Evolutionary conservation across 1,140 invertebrate genomes (phyloP).

Genomic region (Cydia pomonella): DNA sequence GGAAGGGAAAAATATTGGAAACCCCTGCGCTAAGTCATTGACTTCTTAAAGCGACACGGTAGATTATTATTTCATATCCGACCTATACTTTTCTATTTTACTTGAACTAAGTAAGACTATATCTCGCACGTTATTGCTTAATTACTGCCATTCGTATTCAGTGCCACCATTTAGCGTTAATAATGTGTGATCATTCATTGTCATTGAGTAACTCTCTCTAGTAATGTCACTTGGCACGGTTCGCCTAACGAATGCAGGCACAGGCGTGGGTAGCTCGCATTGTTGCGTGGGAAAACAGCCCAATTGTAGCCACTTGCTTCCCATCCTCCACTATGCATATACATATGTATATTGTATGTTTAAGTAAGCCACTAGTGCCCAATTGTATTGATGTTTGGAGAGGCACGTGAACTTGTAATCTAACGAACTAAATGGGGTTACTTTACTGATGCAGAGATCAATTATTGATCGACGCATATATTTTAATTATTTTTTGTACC

Average conservation of each 20-base stretch:
- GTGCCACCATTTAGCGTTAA: conserved; percentile 16
- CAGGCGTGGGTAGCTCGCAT: conserved; percentile 48
- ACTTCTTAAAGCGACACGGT: too few species aligned
- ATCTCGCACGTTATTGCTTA: neutral
- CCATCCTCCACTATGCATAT: neutral
- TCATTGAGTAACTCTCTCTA: conserved; percentile 31
- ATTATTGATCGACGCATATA: conserved; percentile 4
- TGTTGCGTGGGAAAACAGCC: conserved; percentile 62
- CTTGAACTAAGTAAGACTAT: neutral
- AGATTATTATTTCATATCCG: too few species aligned
- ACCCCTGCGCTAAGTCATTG: too few species aligned
- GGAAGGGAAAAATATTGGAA: too few species aligned
- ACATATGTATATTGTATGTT: neutral
- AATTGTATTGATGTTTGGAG: neutral
- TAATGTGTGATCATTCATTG: conserved; percentile 9
- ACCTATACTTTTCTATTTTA: too few species aligned
- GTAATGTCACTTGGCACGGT: conserved; percentile 46
- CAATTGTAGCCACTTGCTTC: conserved; percentile 53
- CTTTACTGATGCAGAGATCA: neutral
- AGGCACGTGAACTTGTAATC: conserved; percentile 14
- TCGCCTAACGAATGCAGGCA: conserved; percentile 38
- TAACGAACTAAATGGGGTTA: conserved; percentile 8
- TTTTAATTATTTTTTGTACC: conserved; percentile 28
- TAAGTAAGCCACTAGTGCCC: conserved; percentile 20
- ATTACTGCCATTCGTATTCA: neutral